Evolutionary conservation across 2,797 vertebrate species (phyloP).

Genomic region (Tinamus major): DNA sequence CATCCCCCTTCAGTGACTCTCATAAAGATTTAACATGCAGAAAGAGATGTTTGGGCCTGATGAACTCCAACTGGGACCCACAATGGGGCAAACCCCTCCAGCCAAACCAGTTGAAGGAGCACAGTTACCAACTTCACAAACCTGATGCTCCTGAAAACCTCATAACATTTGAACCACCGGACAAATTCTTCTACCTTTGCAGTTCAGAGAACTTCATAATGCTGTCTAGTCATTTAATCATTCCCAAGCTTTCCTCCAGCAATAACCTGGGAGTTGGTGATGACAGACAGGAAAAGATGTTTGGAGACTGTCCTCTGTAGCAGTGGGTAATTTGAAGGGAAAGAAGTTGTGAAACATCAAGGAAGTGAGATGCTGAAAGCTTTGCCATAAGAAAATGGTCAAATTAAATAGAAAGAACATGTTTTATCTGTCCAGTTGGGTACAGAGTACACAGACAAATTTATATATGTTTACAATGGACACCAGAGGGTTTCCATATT

Average conservation of each 20-base stretch:
- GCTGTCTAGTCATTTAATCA: neutral
- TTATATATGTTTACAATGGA: conserved; percentile 42
- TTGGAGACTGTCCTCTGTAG: neutral
- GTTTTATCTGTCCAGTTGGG: conserved; percentile 39
- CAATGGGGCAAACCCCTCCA: neutral
- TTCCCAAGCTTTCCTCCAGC: neutral
- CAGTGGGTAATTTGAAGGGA: neutral
- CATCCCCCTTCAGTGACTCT: neutral
- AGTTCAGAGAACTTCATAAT: neutral
- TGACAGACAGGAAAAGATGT: neutral
- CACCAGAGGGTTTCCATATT: conserved; percentile 51
- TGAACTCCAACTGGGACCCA: neutral
- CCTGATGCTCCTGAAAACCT: neutral
- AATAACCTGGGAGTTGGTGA: neutral
- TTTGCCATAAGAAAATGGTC: neutral
- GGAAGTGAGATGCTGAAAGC: neutral
- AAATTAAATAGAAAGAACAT: conserved; percentile 17
- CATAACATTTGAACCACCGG: neutral
- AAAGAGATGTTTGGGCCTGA: neutral
- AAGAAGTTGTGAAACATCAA: neutral
- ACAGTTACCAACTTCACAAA: neutral
- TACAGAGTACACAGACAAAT: conserved; percentile 45
- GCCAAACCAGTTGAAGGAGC: neutral
- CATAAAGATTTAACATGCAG: neutral
- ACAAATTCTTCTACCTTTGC: neutral